Base-by-base conservation (phyloP, 1,140 invertebrate species). In the Drosophila insularis region DNA sequence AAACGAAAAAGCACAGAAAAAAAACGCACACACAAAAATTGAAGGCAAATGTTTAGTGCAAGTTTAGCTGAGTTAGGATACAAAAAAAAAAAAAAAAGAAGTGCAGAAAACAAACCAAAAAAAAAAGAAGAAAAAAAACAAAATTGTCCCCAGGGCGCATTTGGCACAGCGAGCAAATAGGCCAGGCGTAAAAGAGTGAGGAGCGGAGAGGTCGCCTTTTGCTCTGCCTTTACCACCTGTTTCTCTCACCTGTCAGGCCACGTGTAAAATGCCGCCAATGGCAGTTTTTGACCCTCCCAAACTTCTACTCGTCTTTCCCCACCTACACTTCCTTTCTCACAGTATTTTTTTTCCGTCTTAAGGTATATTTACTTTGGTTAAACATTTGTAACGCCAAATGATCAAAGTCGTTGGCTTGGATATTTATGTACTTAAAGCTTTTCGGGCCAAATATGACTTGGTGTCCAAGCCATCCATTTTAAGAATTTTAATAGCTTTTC, bases 41-140 rank as follows among this genome's bases (percentile, higher is more conserved):
- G 78, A 86, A 86, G 82, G 79, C 66, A 86, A 86, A 87, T 86
- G 79, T 79, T 86, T 81, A 71, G 82, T 68, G 71, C 68, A 75
- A 78, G 80, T 74, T 82, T 64, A 61, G 77, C 59, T 69, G 66
- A 80, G 70, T 66, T 50, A 50, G 43, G 43, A 50, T 67, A 74
- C 40, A 19, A 39, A n/a, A 53, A 77, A 74, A 70, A 80, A 55
- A 5, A 74, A 76, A 21, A 13, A 56, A 35, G 21, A 32, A 56
- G 11, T 13, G n/a, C n/a, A 37, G 55, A 63, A 60, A 23, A 64
- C 56, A 68, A 71, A 66, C 59, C 68, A 65, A 19, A 17, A 19
- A 19, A 6, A 46, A 46, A 17, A 40, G 4, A 40, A 40, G 14
- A 40, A 14, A 46, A 46, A 46, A 10, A 46, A 50, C 43, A 68